Base-by-base conservation (phyloP, 2,113 vertebrate species). In the Callithrix jacchus region DNA sequence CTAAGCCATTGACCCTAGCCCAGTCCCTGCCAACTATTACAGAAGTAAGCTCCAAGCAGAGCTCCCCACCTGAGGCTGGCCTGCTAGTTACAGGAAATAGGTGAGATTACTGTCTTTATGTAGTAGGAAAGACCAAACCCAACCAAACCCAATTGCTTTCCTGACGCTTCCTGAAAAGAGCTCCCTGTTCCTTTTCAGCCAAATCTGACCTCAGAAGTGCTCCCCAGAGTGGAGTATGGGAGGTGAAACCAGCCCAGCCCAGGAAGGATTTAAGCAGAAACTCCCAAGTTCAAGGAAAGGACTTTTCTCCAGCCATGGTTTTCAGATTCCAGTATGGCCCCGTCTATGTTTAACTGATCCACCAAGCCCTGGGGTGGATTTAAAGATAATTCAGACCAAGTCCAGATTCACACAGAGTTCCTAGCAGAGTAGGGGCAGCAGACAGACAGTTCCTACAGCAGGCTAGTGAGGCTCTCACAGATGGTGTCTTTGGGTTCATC, bases 401-500 rank as follows among this genome's bases (percentile, higher is more conserved):
- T 5, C 6, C 4, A 3, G 37, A 73, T 14, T 18, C 18, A 49
- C 23, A 68, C 37, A 20, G 25, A 35, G 45, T 42, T 85, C 27
- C 56, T 47, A 64, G 27, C 17, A 32, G 12, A 49, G 18, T 1
- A 70, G 64, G 35, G 7, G 30, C 3, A 14, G 49, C 23, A 88
- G 13, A 92, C 10, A 25, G 27, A 42, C 21, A 30, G 32, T 79
- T 27, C n/a, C 54, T 37, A 25, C 4, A 7, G 64, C 61, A 54
- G 30, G 52, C 32, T 14, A 70, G 6, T 17, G 27, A n/a, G 27
- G 40, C 5, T 0, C n/a, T 52, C 5, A 5, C 30, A 40, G 83
- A 37, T 0, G 1, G 6, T 14, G 6, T 17, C 66, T 66, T 4
- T 13, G 49, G 17, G 9, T 23, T 23, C 9, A 8, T 35, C 10